Conservation (phyloP, 2,113 vertebrate genomes). For the Xenopus borealis region DNA sequence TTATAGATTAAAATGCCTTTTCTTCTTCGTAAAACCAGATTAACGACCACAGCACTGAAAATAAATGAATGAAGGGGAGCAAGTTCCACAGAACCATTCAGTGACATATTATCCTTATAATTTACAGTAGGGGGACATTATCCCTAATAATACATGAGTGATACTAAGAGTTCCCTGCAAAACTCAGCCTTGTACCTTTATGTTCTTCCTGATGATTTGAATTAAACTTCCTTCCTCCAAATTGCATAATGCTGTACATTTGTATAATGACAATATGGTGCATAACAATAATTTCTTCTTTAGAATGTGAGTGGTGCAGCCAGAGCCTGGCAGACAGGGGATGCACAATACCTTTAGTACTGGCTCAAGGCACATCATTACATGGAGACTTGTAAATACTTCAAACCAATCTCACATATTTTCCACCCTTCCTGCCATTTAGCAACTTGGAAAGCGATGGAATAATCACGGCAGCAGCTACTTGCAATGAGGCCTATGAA, state of each 20-base stretch:
- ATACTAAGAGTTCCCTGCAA: too few relatives aligned
- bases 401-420: constrained; percentile 4
- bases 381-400: constrained; percentile 19
- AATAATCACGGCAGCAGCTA: constrained; percentile 10
- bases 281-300: background rate
- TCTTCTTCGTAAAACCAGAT: too few relatives aligned
- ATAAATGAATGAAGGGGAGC: too few relatives aligned
- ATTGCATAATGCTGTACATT: background rate
- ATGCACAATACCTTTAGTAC: background rate
- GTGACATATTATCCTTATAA: too few relatives aligned
- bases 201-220: too few relatives aligned
- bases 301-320: background rate
- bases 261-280: background rate
- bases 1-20: too few relatives aligned
- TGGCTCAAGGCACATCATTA: constrained; percentile 15
- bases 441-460: background rate
- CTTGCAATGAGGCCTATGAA: constrained; percentile 16
- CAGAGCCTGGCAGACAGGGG: constrained; percentile 8
- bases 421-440: constrained; percentile 8
- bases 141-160: too few relatives aligned
- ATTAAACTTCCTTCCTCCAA: too few relatives aligned
- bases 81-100: too few relatives aligned
- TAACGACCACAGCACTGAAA: too few relatives aligned
- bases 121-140: too few relatives aligned
- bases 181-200: too few relatives aligned